Conservation (phyloP, 2,797 vertebrate species). For the Pelochelys cantorii region DNA sequence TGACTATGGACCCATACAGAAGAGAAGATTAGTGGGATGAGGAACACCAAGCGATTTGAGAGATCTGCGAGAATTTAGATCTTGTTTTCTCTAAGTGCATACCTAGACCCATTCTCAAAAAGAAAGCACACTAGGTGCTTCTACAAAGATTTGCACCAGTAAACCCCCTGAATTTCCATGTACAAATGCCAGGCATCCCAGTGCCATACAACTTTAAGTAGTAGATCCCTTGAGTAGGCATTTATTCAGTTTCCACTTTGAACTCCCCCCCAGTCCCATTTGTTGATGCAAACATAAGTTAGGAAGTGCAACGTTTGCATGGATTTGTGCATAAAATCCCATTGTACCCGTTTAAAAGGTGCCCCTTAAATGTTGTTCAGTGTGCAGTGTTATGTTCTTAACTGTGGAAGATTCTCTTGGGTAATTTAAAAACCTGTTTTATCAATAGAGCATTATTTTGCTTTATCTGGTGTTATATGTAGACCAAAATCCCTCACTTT, state of each 20-base stretch:
- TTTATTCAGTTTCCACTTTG: background rate
- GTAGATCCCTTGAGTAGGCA: background rate
- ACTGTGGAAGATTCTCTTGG: background rate
- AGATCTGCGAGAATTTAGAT: background rate
- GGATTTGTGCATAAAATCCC: background rate
- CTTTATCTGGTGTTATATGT: background rate
- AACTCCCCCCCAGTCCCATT: background rate
- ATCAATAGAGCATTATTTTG: background rate
- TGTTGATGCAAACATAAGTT: background rate
- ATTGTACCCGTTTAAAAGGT: background rate
- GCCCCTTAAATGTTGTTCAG: background rate
- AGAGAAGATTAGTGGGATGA: conserved; percentile 57
- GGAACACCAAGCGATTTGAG: background rate
- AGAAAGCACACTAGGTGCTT: background rate
- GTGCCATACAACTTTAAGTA: background rate
- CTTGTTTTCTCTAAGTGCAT: background rate
- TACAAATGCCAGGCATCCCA: background rate
- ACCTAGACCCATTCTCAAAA: background rate
- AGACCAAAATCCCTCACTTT: background rate
- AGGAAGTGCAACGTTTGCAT: background rate
- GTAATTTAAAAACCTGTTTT: background rate
- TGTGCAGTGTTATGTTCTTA: background rate
- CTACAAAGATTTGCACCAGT: background rate
- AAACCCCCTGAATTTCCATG: background rate
- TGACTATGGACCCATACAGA: conserved; percentile 46